phyloP scores from a whole-genome alignment of 2,797 vertebrate species.

The Coregonus sp. region DNA sequence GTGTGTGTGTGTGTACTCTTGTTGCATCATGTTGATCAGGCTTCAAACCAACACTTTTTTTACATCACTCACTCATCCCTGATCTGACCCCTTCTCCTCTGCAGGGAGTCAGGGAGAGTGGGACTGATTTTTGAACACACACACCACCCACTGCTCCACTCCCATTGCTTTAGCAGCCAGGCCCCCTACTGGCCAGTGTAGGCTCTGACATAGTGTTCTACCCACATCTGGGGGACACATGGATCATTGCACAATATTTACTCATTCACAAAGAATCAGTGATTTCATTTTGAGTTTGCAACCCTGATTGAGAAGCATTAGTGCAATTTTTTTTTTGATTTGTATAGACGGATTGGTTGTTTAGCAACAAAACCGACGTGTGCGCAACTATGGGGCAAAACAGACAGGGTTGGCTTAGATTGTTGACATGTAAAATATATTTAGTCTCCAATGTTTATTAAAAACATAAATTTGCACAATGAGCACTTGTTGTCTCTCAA shows the following conservation, averaged over 20 bases:
- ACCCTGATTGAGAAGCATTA: not conserved
- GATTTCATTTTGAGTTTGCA: not conserved
- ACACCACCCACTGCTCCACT: conserved; percentile 28
- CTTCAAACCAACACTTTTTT: not conserved
- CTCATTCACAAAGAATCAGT: not conserved
- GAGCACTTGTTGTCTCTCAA: too few relatives aligned
- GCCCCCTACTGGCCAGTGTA: conserved; percentile 78
- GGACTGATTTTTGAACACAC: conserved; percentile 83
- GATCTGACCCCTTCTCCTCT: not conserved
- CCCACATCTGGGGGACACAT: conserved; percentile 53
- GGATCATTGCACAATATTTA: not conserved
- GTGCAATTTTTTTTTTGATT: not conserved
- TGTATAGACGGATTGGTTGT: too few relatives aligned
- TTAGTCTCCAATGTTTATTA: too few relatives aligned
- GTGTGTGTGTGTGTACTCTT: conserved; percentile 7
- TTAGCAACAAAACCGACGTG: too few relatives aligned
- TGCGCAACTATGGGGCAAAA: too few relatives aligned
- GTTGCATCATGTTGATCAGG: conserved; percentile 1
- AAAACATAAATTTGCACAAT: too few relatives aligned
- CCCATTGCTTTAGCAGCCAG: conserved; percentile 80
- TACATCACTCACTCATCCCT: not conserved
- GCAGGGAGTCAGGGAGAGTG: conserved; percentile 81
- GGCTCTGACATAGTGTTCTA: conserved; percentile 58
- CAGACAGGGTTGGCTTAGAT: too few relatives aligned
- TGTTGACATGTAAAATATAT: too few relatives aligned